A percentile compares a stretch with the other conserved stretches of the same genome.
Evolutionary conservation across 2,113 vertebrate genomes (phyloP).

Genomic region (Atlantisia rogersi): DNA sequence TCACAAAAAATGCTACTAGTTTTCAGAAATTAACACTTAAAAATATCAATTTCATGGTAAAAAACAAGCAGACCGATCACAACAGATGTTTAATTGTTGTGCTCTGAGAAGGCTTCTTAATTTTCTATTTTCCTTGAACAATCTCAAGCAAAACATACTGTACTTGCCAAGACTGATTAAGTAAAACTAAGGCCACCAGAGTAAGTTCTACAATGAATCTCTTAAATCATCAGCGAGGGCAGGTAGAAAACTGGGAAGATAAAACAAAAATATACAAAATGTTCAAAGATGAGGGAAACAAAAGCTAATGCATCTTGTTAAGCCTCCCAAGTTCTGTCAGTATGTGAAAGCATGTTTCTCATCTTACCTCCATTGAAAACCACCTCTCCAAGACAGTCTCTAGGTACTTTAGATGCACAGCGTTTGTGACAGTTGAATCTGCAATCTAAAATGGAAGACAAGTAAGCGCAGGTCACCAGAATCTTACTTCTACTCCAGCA

Average conservation of each 20-base stretch:
- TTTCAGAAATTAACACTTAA: neutral
- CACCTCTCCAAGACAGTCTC: slow-evolving; percentile 95
- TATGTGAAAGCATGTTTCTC: neutral
- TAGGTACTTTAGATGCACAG: slow-evolving; percentile 95
- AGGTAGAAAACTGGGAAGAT: neutral
- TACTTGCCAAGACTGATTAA: neutral
- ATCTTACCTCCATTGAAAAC: slow-evolving; percentile 92
- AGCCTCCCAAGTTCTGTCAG: neutral
- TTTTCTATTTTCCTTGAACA: neutral
- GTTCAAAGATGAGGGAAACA: neutral
- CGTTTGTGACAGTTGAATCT: slow-evolving; percentile 98
- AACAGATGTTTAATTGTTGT: neutral
- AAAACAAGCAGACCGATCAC: neutral
- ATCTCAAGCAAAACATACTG: neutral
- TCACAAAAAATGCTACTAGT: neutral
- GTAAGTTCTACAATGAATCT: neutral
- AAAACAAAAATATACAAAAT: neutral
- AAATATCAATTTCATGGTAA: neutral
- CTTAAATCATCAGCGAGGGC: neutral
- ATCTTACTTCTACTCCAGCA: neutral
- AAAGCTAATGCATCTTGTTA: neutral
- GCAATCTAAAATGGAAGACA: slow-evolving; percentile 82
- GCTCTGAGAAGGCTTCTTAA: neutral
- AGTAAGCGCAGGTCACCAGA: neutral
- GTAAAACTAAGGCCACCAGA: neutral